These are phyloP conservation scores for Atta colombica DNA, from an alignment of 1,140 invertebrate species.

Conservation along the genomic window DNA sequence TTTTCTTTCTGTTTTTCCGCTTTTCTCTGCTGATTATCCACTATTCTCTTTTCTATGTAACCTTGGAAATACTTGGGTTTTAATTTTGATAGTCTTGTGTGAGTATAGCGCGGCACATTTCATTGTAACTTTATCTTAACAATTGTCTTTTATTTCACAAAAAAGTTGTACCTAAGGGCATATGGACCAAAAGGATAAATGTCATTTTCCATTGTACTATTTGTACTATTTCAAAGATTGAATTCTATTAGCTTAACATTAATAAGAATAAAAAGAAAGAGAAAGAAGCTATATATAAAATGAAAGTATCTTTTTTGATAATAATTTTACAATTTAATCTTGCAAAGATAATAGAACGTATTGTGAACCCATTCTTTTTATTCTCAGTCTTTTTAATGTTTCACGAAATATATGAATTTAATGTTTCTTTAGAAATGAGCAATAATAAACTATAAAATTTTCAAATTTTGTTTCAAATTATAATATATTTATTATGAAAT, in stretches of 20 bases:
- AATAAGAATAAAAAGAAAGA: conserved; percentile 20
- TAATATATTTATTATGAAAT: neutral
- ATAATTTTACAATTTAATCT: neutral
- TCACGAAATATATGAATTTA: too few species aligned
- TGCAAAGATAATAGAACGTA: too few species aligned
- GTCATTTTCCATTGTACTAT: conserved; percentile 14
- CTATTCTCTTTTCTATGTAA: neutral
- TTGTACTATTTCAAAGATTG: conserved; percentile 17
- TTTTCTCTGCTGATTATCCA: conserved; percentile 1
- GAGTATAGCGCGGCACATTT: neutral
- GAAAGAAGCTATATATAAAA: neutral
- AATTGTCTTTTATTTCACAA: conserved; percentile 18
- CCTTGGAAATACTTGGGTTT: neutral
- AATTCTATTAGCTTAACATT: conserved; percentile 9
- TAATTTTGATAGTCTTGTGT: conserved; percentile 20
- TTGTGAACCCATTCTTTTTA: too few species aligned
- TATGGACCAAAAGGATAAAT: neutral
- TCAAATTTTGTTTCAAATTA: neutral
- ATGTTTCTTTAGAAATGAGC: neutral
- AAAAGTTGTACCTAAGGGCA: neutral
- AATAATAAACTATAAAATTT: neutral
- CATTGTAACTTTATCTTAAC: conserved; percentile 16
- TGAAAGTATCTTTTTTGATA: neutral
- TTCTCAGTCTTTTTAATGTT: too few species aligned
- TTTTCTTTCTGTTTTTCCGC: neutral